These are phyloP conservation scores for roundworm (Caenorhabditis elegans) DNA, from an alignment of 1,140 invertebrate genomes.

Conservation along the genomic window WBcel235 BX284605.5:13694001-13694500, in stretches of 20 bases:
- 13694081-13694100: neutral
- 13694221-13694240: neutral
- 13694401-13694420: neutral
- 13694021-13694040: neutral
- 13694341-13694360: constrained; percentile 12
- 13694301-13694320: neutral
- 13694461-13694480: neutral
- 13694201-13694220: neutral
- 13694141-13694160: neutral
- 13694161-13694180: neutral
- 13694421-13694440: constrained; percentile 9
- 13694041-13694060: constrained; percentile 10
- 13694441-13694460: neutral
- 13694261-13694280: neutral
- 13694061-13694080: neutral
- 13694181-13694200: neutral
- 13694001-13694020: neutral
- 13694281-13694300: constrained; percentile 16
- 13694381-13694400: constrained; percentile 8
- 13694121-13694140: neutral
- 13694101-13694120: neutral
- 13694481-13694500: neutral
- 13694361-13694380: constrained; percentile 23
- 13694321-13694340: constrained; percentile 19
- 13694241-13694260: neutral